Percentiles rank a stretch among this genome's conserved stretches.
phyloP scores from a whole-genome alignment of 2,888 invertebrate species.

The Apodemia duryi region DNA sequence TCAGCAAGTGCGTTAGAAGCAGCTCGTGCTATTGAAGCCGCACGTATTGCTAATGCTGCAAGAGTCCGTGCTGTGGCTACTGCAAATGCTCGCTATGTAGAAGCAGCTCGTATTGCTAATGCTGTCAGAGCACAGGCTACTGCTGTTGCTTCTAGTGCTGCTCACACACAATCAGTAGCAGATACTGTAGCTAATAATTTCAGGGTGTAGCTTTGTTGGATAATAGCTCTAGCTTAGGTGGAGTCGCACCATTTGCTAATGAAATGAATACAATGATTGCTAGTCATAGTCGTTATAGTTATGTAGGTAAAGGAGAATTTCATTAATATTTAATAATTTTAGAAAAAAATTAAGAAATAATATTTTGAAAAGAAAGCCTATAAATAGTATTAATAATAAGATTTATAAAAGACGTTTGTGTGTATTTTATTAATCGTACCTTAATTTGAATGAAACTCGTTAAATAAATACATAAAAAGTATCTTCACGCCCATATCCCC shows the following conservation, averaged over 20 bases:
- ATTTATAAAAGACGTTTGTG: too few species aligned
- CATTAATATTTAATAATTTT: too few species aligned
- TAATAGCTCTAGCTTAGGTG: conserved; percentile 37
- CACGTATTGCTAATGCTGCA: conserved; percentile 63
- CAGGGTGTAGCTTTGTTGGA: conserved; percentile 53
- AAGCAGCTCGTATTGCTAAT: conserved; percentile 66
- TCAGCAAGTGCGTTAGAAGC: conserved; percentile 51
- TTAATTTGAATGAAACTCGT: too few species aligned
- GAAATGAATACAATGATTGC: not conserved
- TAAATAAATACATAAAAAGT: too few species aligned
- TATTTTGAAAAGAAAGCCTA: too few species aligned
- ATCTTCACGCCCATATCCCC: too few species aligned
- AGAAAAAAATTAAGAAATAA: too few species aligned
- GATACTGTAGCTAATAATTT: conserved; percentile 56
- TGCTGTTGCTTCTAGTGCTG: conserved; percentile 53
- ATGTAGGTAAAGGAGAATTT: not conserved
- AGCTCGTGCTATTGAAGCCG: conserved; percentile 54
- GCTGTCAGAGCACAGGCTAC: conserved; percentile 54
- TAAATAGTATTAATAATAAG: too few species aligned
- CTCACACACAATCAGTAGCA: conserved; percentile 59
- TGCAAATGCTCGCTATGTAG: conserved; percentile 65
- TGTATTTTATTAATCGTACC: too few species aligned
- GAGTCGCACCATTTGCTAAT: not conserved
- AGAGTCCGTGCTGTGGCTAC: conserved; percentile 65
- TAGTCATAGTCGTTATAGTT: not conserved